These are phyloP conservation scores for Cyphomyrmex costatus DNA, from an alignment of 1,140 invertebrate genomes.

Conservation along the genomic window DNA sequence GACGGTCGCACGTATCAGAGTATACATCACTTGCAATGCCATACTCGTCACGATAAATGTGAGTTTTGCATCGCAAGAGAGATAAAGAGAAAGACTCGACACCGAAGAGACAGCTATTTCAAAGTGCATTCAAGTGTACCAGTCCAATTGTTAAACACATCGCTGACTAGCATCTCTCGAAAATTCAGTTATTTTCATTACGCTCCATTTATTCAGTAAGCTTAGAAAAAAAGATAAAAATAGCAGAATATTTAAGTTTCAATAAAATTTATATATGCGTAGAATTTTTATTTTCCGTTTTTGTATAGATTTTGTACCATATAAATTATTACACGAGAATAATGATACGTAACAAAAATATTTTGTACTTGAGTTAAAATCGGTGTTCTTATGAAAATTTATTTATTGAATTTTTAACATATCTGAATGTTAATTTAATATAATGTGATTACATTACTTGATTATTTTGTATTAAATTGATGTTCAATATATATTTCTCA, in stretches of 20 bases:
- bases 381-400: no score
- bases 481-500: no score
- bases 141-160: not conserved
- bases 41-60: slow-evolving; percentile 78
- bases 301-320: not conserved
- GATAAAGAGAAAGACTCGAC: not conserved
- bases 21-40: slow-evolving; percentile 78
- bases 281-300: slow-evolving; percentile 9
- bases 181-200: not conserved
- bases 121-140: not conserved
- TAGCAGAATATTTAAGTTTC: not conserved
- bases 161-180: not conserved
- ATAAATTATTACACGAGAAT: not conserved
- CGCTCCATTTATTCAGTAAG: not conserved
- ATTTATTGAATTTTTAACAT: no score
- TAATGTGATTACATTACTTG: no score
- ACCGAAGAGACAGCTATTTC: not conserved
- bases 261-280: not conserved
- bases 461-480: no score
- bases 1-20: slow-evolving; percentile 80
- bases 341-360: no score
- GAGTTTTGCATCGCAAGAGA: slow-evolving; percentile 39
- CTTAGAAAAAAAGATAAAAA: slow-evolving; percentile 1
- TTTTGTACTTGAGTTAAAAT: no score
- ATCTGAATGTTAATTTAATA: no score